These are phyloP conservation scores for Eptesicus fuscus DNA, from an alignment of 2,113 vertebrate species.

Conservation along the genomic window DNA sequence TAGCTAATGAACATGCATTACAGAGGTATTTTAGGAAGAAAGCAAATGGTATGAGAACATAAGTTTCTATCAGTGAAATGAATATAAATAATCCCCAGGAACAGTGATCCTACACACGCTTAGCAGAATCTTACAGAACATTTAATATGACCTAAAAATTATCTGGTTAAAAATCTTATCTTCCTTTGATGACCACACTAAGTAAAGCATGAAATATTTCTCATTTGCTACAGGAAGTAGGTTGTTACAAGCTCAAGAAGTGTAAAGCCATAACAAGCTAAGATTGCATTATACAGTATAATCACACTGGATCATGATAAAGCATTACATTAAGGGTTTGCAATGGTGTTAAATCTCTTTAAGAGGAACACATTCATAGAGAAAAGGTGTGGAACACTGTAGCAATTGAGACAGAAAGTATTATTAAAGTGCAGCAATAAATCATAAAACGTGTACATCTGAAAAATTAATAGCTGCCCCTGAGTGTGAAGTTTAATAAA, in stretches of 20 bases:
- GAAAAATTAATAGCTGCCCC: conserved; percentile 59
- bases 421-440: conserved; percentile 49
- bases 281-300: neutral
- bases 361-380: conserved; percentile 30
- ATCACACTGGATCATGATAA: conserved; percentile 21
- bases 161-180: neutral
- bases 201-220: conserved; percentile 14
- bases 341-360: conserved; percentile 19
- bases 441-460: conserved; percentile 42
- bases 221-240: neutral
- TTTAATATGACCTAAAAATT: conserved; percentile 29
- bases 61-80: neutral
- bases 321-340: neutral
- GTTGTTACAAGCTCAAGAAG: neutral
- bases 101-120: neutral
- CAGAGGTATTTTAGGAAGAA: neutral
- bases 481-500: conserved; percentile 59
- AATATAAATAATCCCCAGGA: neutral
- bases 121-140: neutral
- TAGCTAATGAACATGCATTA: neutral
- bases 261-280: neutral
- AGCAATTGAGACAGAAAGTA: conserved; percentile 26
- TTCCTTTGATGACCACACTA: neutral
- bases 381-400: conserved; percentile 60
- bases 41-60: neutral